phyloP scores from a whole-genome alignment of 2,113 vertebrate genomes.

The Rhadina sibilatrix region DNA sequence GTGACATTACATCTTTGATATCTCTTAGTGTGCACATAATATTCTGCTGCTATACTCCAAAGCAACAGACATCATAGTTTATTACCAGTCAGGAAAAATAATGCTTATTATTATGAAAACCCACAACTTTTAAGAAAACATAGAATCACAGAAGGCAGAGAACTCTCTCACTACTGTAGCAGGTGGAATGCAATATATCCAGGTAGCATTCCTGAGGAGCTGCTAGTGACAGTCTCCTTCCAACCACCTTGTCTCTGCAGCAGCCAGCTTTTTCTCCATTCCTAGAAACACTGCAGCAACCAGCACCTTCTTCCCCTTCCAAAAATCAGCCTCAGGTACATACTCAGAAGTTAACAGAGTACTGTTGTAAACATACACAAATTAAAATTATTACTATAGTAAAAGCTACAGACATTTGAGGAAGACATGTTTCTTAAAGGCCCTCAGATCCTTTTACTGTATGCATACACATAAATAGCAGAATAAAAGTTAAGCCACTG shows the following conservation, averaged over 20 bases:
- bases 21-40: not conserved
- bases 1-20: not conserved
- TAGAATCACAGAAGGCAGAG: not conserved
- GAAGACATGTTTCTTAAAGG: not conserved
- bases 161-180: not conserved
- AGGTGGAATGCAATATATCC: not conserved
- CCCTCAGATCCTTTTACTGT: not conserved
- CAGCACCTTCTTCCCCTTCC: not conserved
- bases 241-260: not conserved
- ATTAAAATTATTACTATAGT: not conserved
- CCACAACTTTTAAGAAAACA: not conserved
- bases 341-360: not conserved
- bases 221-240: not conserved
- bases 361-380: not conserved
- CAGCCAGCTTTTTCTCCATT: not conserved
- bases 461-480: not conserved
- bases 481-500: not conserved
- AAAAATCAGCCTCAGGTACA: not conserved
- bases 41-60: not conserved
- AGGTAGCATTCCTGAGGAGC: not conserved
- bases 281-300: not conserved
- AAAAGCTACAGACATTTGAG: not conserved
- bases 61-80: not conserved
- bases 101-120: not conserved
- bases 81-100: not conserved